Percentiles rank a stretch among this genome's conserved stretches.
Conservation (phyloP, 1,140 invertebrate species). For the Atta colombica region DNA sequence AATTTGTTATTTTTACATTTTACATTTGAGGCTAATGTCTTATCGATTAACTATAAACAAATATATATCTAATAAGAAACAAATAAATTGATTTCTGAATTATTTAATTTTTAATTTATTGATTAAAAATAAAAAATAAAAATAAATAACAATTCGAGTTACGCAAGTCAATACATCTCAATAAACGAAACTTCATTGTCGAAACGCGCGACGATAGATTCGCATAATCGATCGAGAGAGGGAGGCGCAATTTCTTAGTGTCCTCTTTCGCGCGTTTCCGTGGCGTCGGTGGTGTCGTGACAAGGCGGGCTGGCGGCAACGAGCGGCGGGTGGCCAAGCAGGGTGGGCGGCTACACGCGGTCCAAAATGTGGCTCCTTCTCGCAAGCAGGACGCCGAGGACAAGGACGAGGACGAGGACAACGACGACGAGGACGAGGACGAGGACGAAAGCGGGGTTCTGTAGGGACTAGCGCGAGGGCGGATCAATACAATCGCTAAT, state of each 20-base stretch:
- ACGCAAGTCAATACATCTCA: conserved; percentile 11
- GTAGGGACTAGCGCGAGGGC: conserved; percentile 85
- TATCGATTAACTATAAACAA: not conserved
- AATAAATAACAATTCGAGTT: not conserved
- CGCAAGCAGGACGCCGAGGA: conserved; percentile 71
- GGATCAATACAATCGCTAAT: conserved; percentile 87
- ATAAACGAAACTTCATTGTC: conserved; percentile 11
- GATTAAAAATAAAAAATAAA: not conserved
- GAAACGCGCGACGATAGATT: conserved; percentile 42
- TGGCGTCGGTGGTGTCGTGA: conserved; percentile 72
- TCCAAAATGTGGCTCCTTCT: conserved; percentile 83
- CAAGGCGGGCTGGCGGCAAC: conserved; percentile 64
- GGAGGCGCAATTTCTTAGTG: conserved; percentile 57
- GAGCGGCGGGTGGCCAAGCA: conserved; percentile 60
- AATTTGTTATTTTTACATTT: not conserved
- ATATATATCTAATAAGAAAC: not conserved
- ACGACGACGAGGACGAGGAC: conserved; percentile 50
- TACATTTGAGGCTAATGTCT: not conserved
- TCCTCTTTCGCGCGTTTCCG: conserved; percentile 62
- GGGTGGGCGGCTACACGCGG: conserved; percentile 71
- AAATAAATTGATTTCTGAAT: not conserved
- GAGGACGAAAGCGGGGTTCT: conserved; percentile 68
- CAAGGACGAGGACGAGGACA: conserved; percentile 67
- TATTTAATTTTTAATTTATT: not conserved
- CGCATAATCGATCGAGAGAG: conserved; percentile 49